Evolutionary conservation across 1,140 invertebrate genomes (phyloP).

Genomic region (Linepithema humile): DNA sequence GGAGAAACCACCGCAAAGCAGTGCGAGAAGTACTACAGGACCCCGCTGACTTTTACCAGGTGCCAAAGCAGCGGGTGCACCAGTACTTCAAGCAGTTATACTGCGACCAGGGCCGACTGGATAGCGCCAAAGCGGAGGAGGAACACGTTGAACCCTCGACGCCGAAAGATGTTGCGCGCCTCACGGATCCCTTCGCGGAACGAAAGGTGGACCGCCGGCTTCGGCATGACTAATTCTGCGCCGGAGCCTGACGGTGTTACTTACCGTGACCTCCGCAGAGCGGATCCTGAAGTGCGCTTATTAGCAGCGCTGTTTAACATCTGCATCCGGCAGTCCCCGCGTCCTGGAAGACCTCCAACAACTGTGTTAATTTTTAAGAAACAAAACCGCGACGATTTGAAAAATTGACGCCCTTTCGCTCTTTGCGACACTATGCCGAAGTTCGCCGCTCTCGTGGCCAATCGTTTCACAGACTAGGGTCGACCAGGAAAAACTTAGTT

Average conservation of each 20-base stretch:
- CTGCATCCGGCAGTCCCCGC: neutral
- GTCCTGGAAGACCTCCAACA: constrained; percentile 11
- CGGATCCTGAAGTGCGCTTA: neutral
- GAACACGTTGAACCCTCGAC: too few species aligned
- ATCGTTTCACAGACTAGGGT: constrained; percentile 35
- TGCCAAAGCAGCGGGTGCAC: neutral
- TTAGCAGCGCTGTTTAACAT: neutral
- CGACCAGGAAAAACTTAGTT: constrained; percentile 42
- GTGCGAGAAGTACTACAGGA: neutral
- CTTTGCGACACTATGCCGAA: neutral
- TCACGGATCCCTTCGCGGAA: neutral
- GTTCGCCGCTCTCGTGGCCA: constrained; percentile 12
- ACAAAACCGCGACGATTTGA: neutral
- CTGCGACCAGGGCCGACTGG: neutral
- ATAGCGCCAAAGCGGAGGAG: neutral
- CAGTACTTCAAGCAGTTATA: neutral
- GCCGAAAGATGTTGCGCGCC: neutral
- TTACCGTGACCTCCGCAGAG: neutral
- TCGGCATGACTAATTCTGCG: neutral
- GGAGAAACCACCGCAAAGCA: neutral
- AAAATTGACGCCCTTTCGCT: neutral
- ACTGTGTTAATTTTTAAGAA: neutral
- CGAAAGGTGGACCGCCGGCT: neutral
- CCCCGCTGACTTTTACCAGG: neutral
- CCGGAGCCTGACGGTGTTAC: neutral